phyloP scores from a whole-genome alignment of 2,797 vertebrate genomes.

The Rallus crepitans region DNA sequence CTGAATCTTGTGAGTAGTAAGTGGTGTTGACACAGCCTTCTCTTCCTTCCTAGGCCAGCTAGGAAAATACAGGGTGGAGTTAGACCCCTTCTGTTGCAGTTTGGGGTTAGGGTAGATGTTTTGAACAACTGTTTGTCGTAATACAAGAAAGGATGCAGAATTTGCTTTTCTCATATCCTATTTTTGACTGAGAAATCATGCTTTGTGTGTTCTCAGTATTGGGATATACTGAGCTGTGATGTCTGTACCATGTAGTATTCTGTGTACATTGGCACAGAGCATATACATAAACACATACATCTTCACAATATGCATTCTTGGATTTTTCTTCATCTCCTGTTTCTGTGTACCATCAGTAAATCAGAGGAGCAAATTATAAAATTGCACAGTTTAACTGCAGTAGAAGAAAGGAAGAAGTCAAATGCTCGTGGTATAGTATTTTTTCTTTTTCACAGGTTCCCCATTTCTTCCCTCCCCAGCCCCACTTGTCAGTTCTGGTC shows the following conservation, averaged over 20 bases:
- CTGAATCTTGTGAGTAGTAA: not conserved
- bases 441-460: not conserved
- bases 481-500: not conserved
- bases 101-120: not conserved
- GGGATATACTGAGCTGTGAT: not conserved
- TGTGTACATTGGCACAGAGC: not conserved
- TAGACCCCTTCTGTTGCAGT: not conserved
- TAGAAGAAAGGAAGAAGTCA: not conserved
- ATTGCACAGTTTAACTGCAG: not conserved
- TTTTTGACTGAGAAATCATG: not conserved
- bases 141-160: not conserved
- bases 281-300: not conserved
- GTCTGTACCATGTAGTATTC: not conserved
- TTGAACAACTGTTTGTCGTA: not conserved
- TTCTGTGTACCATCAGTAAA: not conserved
- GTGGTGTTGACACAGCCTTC: not conserved
- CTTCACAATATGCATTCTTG: not conserved
- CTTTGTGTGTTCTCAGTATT: not conserved
- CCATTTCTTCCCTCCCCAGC: accelerated
- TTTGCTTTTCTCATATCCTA: not conserved
- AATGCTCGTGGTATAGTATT: not conserved
- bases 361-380: not conserved
- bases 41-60: not conserved
- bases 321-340: not conserved
- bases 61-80: not conserved